These are phyloP conservation scores for Chelonus insularis DNA, from an alignment of 1,140 invertebrate species.

Conservation along the genomic window DNA sequence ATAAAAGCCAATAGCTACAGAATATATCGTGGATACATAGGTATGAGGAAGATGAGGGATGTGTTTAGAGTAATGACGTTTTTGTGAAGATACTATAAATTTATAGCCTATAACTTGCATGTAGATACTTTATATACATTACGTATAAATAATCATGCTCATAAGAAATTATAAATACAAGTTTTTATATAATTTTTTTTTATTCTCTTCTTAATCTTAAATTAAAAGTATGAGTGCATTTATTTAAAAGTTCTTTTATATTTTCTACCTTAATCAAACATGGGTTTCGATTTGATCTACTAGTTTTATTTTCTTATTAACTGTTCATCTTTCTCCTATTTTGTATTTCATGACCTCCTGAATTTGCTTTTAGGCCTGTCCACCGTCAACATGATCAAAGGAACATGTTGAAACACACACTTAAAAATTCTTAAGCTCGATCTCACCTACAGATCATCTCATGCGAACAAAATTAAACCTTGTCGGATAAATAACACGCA, in stretches of 20 bases:
- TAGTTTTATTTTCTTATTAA: no score
- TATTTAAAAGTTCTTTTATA: no score
- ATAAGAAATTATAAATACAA: no score
- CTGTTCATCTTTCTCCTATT: no score
- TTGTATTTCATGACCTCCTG: no score
- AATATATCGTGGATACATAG: conserved; percentile 32
- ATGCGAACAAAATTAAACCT: conserved; percentile 58
- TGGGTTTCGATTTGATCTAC: no score
- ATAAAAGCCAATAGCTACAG: conserved; percentile 53
- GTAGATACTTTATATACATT: no score
- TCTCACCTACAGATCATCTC: conserved; percentile 46
- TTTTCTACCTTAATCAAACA: no score
- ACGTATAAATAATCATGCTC: no score
- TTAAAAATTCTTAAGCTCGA: neutral
- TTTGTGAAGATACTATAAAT: conserved; percentile 62
- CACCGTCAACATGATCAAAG: conserved; percentile 5
- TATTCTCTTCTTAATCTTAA: no score
- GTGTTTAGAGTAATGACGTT: conserved; percentile 62
- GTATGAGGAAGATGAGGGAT: conserved; percentile 46
- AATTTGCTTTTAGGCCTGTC: conserved; percentile 1
- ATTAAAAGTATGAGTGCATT: no score
- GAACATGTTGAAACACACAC: neutral
- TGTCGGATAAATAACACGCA: conserved; percentile 58
- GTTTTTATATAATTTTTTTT: no score
- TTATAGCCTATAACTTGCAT: conserved; percentile 63